A percentile compares a stretch with the other conserved stretches of the same genome.
These are phyloP conservation scores for Plagodis dolabraria DNA, from an alignment of 2,888 invertebrate genomes.

Conservation along the genomic window DNA sequence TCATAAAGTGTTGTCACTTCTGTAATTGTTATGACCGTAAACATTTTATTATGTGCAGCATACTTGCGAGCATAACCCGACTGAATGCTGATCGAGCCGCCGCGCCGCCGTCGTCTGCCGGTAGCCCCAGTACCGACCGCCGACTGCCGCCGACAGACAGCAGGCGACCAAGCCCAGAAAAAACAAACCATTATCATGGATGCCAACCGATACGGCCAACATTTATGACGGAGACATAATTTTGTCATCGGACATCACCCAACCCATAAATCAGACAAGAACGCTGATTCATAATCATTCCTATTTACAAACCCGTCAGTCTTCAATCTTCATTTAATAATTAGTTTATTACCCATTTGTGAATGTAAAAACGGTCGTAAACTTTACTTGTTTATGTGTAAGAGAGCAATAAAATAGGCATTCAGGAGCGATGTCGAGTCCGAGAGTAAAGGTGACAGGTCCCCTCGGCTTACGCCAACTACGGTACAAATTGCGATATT, in stretches of 20 bases:
- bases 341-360: conserved; percentile 64
- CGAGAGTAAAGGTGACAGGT: conserved; percentile 77
- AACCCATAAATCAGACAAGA: conserved; percentile 54
- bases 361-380: conserved; percentile 65
- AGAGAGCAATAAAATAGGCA: conserved; percentile 70
- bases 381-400: conserved; percentile 70
- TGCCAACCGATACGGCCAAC: conserved; percentile 59
- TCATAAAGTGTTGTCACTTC: conserved; percentile 15
- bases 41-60: conserved; percentile 31
- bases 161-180: conserved; percentile 55
- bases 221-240: conserved; percentile 66
- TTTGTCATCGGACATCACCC: conserved; percentile 61
- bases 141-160: conserved; percentile 35
- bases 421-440: conserved; percentile 66
- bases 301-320: conserved; percentile 49
- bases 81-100: conserved; percentile 25
- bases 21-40: conserved; percentile 32
- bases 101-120: conserved; percentile 8
- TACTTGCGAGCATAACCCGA: conserved; percentile 19
- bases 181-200: conserved; percentile 61
- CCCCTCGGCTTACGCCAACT: conserved; percentile 81
- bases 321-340: conserved; percentile 62
- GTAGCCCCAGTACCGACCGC: conserved; percentile 3
- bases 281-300: conserved; percentile 56
- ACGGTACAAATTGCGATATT: conserved; percentile 84